Conservation (phyloP, 2,797 vertebrate species). For the Mastacembelus armatus region DNA sequence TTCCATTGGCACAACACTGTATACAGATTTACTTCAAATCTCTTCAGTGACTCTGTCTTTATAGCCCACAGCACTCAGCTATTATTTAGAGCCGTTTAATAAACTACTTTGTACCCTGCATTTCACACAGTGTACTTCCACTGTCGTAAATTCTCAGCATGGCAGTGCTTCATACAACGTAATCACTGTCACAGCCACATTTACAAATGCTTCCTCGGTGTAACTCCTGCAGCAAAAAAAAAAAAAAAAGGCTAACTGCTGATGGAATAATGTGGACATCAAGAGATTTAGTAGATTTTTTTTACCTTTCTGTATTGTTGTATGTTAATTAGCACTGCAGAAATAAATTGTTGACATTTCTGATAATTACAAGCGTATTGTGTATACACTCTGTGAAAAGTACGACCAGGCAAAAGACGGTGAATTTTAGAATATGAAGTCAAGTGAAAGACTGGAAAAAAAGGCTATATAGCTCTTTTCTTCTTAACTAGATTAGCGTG, state of each 20-base stretch:
- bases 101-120: slow-evolving; percentile 13
- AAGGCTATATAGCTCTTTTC: neutral
- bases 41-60: slow-evolving; percentile 42
- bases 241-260: neutral
- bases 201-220: neutral
- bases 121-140: slow-evolving; percentile 22
- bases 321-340: neutral
- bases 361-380: neutral
- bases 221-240: neutral
- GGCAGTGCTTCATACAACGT: neutral
- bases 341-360: neutral
- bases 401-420: neutral
- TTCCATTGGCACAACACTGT: slow-evolving; percentile 53
- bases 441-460: neutral
- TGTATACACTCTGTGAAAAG: too few relatives aligned
- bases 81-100: slow-evolving; percentile 42
- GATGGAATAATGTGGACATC: neutral
- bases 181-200: slow-evolving; percentile 18
- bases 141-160: slow-evolving; percentile 17
- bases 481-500: neutral
- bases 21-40: slow-evolving; percentile 44
- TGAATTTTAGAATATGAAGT: too few relatives aligned
- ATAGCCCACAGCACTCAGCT: slow-evolving; percentile 32
- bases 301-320: neutral
- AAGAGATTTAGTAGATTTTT: neutral